phyloP scores from a whole-genome alignment of 2,888 invertebrate species.

The Electrophaes corylata region DNA sequence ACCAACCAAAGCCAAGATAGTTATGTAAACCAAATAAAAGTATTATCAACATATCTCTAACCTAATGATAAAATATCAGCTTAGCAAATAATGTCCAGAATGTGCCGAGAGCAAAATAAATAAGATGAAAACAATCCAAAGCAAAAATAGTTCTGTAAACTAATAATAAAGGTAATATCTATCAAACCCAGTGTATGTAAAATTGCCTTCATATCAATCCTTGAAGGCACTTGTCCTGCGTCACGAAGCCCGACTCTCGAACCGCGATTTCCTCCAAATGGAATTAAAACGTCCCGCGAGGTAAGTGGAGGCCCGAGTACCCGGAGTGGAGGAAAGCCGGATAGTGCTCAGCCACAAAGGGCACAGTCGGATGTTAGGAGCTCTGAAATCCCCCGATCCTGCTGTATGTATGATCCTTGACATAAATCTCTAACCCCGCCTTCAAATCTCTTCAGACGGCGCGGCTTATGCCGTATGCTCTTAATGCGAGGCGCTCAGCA shows the following conservation, averaged over 20 bases:
- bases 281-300: constrained; percentile 80
- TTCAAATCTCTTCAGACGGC: constrained; percentile 82
- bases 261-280: constrained; percentile 68
- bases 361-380: constrained; percentile 79
- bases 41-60: too few species aligned
- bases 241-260: constrained; percentile 42
- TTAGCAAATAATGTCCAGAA: background rate
- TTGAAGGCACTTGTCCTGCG: constrained; percentile 27
- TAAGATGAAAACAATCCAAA: background rate
- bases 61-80: too few species aligned
- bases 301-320: constrained; percentile 78
- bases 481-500: constrained; percentile 64
- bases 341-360: constrained; percentile 82
- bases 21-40: too few species aligned
- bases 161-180: constrained; percentile 20
- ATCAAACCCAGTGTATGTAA: constrained; percentile 14
- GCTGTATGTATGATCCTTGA: constrained; percentile 81
- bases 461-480: constrained; percentile 69
- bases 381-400: constrained; percentile 80
- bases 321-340: constrained; percentile 80
- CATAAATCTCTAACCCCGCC: constrained; percentile 83
- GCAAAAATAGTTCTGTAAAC: constrained; percentile 2
- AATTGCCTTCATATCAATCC: constrained; percentile 26
- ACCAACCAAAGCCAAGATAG: too few species aligned
- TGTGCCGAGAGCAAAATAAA: background rate